Conservation (phyloP, 2,888 invertebrate genomes). For the Troides aeacus region DNA sequence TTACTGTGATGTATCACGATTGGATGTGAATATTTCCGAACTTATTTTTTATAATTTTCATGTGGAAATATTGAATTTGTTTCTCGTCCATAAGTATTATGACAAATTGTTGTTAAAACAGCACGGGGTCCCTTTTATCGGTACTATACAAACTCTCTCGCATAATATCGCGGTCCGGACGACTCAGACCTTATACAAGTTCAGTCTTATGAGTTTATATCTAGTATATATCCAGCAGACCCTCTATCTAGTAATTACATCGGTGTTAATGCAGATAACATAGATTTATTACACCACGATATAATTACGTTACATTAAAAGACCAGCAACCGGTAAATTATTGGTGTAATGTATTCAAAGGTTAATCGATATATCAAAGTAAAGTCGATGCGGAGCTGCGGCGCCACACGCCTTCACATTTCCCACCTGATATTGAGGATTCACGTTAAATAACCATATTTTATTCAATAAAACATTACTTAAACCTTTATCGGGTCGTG, state of each 20-base stretch:
- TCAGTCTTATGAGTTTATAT: background rate
- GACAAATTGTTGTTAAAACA: no score
- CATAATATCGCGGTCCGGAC: no score
- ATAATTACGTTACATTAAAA: slow-evolving; percentile 28
- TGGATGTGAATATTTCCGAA: no score
- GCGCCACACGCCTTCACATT: slow-evolving; percentile 13
- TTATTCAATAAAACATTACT: slow-evolving; percentile 1
- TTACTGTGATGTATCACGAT: no score
- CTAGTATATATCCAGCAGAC: background rate
- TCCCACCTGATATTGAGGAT: background rate
- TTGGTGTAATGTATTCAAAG: slow-evolving; percentile 29
- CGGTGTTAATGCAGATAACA: slow-evolving; percentile 22
- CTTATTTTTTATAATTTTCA: no score
- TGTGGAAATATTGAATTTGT: no score
- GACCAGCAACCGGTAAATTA: slow-evolving; percentile 27
- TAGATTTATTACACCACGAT: slow-evolving; percentile 24
- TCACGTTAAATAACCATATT: slow-evolving; percentile 17
- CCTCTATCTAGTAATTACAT: slow-evolving; percentile 13
- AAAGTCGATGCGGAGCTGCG: slow-evolving; percentile 14
- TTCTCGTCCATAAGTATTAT: no score
- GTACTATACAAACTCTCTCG: no score
- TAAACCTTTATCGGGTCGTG: no score
- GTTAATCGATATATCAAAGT: slow-evolving; percentile 28
- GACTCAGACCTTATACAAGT: no score
- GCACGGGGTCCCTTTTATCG: no score